phyloP scores from a whole-genome alignment of 2,888 invertebrate genomes.

The Girardia tigrina region DNA sequence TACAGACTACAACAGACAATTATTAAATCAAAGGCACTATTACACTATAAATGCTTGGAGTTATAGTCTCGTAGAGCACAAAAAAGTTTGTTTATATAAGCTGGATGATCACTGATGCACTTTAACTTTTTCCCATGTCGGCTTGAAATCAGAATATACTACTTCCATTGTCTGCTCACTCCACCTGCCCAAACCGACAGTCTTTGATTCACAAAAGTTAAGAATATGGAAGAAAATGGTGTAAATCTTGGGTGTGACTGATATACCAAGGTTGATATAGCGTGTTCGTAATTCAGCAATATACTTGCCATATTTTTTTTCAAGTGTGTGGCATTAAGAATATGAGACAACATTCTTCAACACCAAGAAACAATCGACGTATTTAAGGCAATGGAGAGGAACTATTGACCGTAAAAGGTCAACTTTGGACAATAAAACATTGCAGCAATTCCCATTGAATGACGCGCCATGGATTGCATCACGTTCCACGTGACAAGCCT shows the following conservation, averaged over 20 bases:
- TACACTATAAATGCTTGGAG: too few relatives aligned
- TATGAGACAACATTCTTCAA: constrained; percentile 25
- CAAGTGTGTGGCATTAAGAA: constrained; percentile 27
- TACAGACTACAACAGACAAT: too few relatives aligned
- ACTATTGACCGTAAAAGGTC: constrained; percentile 31
- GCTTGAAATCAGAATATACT: too few relatives aligned
- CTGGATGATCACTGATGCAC: too few relatives aligned
- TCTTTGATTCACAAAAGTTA: constrained; percentile 27
- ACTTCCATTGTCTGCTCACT: constrained; percentile 25
- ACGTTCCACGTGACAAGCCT: constrained; percentile 33
- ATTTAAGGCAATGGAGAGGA: constrained; percentile 32
- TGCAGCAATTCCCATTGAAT: constrained; percentile 34
- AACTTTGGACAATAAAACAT: neutral
- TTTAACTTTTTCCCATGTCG: too few relatives aligned
- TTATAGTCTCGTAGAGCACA: too few relatives aligned
- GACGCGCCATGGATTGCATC: constrained; percentile 29
- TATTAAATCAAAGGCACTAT: too few relatives aligned
- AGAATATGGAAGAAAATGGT: constrained; percentile 16
- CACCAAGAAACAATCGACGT: constrained; percentile 21
- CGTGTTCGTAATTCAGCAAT: neutral
- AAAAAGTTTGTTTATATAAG: too few relatives aligned
- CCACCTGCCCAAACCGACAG: constrained; percentile 2
- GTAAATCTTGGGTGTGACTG: constrained; percentile 16
- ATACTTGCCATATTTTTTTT: neutral
- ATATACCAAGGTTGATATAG: constrained; percentile 25